phyloP scores from a whole-genome alignment of 92 coral and sea anemone genomes.

The Porites rus region DNA sequence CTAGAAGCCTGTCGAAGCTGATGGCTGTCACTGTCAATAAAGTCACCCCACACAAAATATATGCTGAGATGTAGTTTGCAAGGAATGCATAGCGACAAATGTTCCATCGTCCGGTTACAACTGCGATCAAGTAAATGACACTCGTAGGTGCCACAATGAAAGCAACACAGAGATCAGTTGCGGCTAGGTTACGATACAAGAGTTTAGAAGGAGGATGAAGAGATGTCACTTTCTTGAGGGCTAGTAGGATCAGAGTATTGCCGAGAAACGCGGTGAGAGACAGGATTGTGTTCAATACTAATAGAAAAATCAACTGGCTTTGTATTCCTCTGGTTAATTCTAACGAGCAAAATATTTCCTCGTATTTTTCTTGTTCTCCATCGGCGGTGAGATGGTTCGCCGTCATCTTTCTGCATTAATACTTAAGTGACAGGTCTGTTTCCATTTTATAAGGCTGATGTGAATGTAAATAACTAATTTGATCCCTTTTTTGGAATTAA shows the following conservation, averaged over 20 bases:
- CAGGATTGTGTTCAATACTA: not conserved
- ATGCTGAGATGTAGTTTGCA: not conserved
- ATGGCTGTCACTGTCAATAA: not conserved
- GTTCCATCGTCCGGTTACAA: not conserved
- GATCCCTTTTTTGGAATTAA: too few species aligned
- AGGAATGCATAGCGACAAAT: not conserved
- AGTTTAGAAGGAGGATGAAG: not conserved
- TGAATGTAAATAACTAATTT: too few species aligned
- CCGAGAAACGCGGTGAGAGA: not conserved
- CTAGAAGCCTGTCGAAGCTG: slow-evolving; percentile 2
- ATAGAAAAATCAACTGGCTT: not conserved
- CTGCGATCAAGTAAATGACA: not conserved
- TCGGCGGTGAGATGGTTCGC: too few species aligned
- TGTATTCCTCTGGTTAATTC: not conserved
- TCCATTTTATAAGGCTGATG: too few species aligned
- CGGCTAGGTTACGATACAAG: not conserved
- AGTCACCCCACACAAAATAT: not conserved
- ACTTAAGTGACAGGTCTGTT: too few species aligned
- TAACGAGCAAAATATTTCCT: not conserved
- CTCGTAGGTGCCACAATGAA: not conserved
- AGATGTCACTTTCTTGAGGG: not conserved
- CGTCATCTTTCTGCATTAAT: too few species aligned
- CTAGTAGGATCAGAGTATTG: not conserved
- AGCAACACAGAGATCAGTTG: not conserved
- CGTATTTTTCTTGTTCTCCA: too few species aligned